These are phyloP conservation scores for Muschampia plurimacula DNA, from an alignment of 2,888 invertebrate genomes.

Conservation along the genomic window DNA sequence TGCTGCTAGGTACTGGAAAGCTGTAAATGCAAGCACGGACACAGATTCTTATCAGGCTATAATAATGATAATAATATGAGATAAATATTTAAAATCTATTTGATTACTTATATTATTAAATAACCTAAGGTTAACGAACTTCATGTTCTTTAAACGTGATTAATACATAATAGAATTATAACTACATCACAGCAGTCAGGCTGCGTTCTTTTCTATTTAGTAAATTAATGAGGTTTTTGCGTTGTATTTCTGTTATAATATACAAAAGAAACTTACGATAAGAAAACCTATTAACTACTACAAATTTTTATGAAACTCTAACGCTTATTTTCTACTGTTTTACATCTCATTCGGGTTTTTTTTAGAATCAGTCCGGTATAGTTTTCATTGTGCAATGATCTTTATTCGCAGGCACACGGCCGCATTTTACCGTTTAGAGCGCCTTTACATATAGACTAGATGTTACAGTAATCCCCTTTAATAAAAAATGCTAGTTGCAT, in stretches of 20 bases:
- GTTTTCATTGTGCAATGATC: not conserved
- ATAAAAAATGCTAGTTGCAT: not conserved
- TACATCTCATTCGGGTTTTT: slow-evolving; percentile 35
- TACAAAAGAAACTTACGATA: slow-evolving; percentile 30
- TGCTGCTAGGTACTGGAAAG: slow-evolving; percentile 21
- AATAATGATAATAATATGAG: slow-evolving; percentile 20
- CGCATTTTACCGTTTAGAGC: not conserved
- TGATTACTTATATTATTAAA: slow-evolving; percentile 11
- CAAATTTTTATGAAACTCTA: slow-evolving; percentile 20
- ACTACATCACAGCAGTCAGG: slow-evolving; percentile 24
- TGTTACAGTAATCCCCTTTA: not conserved
- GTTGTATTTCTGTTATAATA: slow-evolving; percentile 36
- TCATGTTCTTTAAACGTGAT: slow-evolving; percentile 28
- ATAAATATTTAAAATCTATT: slow-evolving; percentile 18
- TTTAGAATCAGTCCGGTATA: slow-evolving; percentile 33
- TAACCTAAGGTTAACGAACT: slow-evolving; percentile 33
- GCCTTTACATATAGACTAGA: not conserved
- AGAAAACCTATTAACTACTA: slow-evolving; percentile 30
- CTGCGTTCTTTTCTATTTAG: slow-evolving; percentile 30
- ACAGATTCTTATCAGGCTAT: slow-evolving; percentile 25
- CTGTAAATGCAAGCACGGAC: not conserved
- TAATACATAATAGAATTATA: slow-evolving; percentile 26
- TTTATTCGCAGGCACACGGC: not conserved
- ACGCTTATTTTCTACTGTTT: slow-evolving; percentile 29
- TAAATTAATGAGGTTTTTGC: slow-evolving; percentile 39